Evolutionary conservation across 2,888 invertebrate genomes (phyloP).

Genomic region (Cheilosia urbana): DNA sequence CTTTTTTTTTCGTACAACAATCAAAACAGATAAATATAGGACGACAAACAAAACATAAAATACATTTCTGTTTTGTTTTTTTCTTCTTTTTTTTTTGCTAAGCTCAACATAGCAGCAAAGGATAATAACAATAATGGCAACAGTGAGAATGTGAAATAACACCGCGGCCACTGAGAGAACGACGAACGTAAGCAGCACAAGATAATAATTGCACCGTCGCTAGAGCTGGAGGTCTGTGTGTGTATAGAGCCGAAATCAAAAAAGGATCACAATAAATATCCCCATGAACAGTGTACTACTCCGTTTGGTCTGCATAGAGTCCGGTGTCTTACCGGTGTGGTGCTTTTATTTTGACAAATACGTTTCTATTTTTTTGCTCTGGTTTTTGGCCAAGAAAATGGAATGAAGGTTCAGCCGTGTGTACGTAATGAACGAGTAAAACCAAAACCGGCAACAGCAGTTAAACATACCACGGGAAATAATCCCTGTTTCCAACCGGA

Average conservation of each 20-base stretch:
- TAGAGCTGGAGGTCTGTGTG: not conserved
- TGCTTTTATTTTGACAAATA: slow-evolving; percentile 21
- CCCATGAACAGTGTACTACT: slow-evolving; percentile 35
- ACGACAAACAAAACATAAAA: slow-evolving; percentile 38
- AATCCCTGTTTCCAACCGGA: slow-evolving; percentile 45
- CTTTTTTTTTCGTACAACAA: slow-evolving; percentile 36
- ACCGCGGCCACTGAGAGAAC: slow-evolving; percentile 39
- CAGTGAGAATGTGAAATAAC: slow-evolving; percentile 69
- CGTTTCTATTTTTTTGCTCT: not conserved
- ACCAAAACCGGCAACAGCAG: slow-evolving; percentile 53
- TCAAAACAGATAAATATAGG: slow-evolving; percentile 68
- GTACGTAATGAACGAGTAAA: slow-evolving; percentile 30
- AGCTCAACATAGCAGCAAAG: slow-evolving; percentile 53
- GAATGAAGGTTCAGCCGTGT: slow-evolving; percentile 20
- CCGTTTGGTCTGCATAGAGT: not conserved
- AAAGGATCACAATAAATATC: slow-evolving; percentile 73
- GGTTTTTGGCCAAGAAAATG: slow-evolving; percentile 26
- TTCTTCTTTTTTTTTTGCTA: slow-evolving; percentile 37
- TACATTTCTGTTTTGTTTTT: slow-evolving; percentile 19
- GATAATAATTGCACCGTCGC: slow-evolving; percentile 59
- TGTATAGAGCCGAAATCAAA: slow-evolving; percentile 45
- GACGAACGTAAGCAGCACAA: slow-evolving; percentile 27
- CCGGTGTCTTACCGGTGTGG: slow-evolving; percentile 25
- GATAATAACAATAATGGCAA: slow-evolving; percentile 71
- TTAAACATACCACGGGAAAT: slow-evolving; percentile 62